Percentiles rank a stretch among this genome's conserved stretches.
phyloP scores from a whole-genome alignment of 2,797 vertebrate genomes.

The Thripadectes ignobilis region DNA sequence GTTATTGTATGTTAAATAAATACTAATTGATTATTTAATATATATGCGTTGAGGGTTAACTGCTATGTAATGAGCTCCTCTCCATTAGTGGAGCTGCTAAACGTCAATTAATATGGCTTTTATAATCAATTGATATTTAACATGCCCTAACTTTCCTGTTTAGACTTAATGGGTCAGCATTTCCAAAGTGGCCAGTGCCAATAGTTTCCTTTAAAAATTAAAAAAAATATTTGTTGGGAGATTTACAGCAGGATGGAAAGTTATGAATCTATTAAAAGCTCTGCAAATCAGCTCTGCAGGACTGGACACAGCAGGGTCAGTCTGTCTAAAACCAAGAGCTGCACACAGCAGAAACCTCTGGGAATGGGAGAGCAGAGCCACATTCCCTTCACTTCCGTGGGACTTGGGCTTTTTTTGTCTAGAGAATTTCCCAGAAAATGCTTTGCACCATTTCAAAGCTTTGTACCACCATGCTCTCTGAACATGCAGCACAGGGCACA shows the following conservation, averaged over 20 bases:
- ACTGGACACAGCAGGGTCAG: background rate
- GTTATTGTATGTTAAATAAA: conserved; percentile 75
- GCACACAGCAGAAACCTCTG: background rate
- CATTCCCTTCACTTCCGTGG: background rate
- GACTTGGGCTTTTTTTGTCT: background rate
- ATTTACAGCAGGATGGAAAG: background rate
- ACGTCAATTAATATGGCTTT: conserved; percentile 66
- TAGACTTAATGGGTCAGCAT: conserved; percentile 38
- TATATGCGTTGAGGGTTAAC: conserved; percentile 68
- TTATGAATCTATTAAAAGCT: background rate
- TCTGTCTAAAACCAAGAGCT: background rate
- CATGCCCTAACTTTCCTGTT: conserved; percentile 11
- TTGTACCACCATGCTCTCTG: background rate
- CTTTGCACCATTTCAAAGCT: background rate
- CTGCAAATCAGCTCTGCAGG: background rate
- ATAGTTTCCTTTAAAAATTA: background rate
- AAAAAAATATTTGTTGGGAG: background rate
- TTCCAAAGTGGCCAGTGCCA: conserved; percentile 6
- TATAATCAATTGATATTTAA: conserved; percentile 70
- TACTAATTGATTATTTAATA: conserved; percentile 76
- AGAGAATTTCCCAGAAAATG: background rate
- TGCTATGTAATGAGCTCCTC: conserved; percentile 67
- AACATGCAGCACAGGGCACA: background rate
- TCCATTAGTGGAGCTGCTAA: conserved; percentile 58
- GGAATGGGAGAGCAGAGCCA: background rate